phyloP scores from a whole-genome alignment of 2,797 vertebrate species.

The Enteromius viviparus region DNA sequence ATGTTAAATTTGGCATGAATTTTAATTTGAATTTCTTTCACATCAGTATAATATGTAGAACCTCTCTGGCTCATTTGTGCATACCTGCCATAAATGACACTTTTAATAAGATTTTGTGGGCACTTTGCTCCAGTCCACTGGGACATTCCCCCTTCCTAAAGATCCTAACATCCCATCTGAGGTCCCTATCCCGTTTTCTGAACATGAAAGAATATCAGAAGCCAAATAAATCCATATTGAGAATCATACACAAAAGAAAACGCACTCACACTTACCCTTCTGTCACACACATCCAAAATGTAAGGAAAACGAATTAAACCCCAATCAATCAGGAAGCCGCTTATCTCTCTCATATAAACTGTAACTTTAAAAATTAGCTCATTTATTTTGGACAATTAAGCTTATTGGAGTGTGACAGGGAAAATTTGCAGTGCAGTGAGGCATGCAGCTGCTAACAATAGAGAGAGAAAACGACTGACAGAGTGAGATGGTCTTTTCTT shows the following conservation, averaged over 20 bases:
- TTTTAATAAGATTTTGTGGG: conserved; percentile 79
- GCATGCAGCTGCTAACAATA: conserved; percentile 86
- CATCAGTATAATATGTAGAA: conserved; percentile 59
- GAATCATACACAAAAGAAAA: conserved; percentile 78
- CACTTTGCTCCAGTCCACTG: conserved; percentile 69
- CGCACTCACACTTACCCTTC: conserved; percentile 41
- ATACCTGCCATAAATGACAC: conserved; percentile 77
- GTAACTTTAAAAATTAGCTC: conserved; percentile 99
- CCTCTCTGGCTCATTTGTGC: conserved; percentile 68
- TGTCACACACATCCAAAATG: conserved; percentile 60
- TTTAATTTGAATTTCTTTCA: background rate
- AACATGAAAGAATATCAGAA: conserved; percentile 76
- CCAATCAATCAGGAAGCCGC: conserved; percentile 93
- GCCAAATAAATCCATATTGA: conserved; percentile 74
- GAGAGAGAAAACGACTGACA: conserved; percentile 75
- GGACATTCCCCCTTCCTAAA: conserved; percentile 61
- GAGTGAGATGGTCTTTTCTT: conserved; percentile 89
- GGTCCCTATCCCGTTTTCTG: conserved; percentile 56
- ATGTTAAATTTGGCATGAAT: background rate
- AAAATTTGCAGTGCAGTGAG: conserved; percentile 90
- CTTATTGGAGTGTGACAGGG: conserved; percentile 99
- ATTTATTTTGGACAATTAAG: conserved; percentile 99
- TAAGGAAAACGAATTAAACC: conserved; percentile 77
- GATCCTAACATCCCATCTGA: conserved; percentile 44
- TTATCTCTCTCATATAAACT: conserved; percentile 95